Evolutionary conservation across 2,888 invertebrate species (phyloP), one percentile per base, ranked within the genome.

Genomic region (Slavum lentiscoides): DNA sequence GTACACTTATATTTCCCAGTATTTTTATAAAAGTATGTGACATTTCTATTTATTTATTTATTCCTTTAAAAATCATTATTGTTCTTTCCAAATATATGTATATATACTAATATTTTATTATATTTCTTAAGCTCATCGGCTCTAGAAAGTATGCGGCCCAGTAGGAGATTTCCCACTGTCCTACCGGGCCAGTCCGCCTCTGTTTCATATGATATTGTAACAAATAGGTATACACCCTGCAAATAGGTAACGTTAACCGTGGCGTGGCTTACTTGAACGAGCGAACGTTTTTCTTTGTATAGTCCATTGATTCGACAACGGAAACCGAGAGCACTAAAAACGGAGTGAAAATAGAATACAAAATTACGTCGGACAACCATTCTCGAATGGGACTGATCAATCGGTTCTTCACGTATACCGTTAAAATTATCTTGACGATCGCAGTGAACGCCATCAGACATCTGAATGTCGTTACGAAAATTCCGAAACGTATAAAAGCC

Each of bases 231-330:
- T 30, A 30, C 30, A 30, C 4, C 30, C 1, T 30, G 30, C 4
- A 4, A 43, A 43, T 43, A 43, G 43, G 9, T 43, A 43, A 59
- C 21, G 21, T 59, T 2, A 13, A 23, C 11, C n/a, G n/a, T n/a
- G 2, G 9, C 43, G 37, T 19, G n/a, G 59, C 75, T 76, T 76
- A 76, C 75, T 76, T 58, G 59, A 76, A 77, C 30, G 1, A 13
- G 37, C 30, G 39, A 4, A 43, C 23, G 19, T 62, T 69, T 53
- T 62, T 62, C 62, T 69, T 8, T 15, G 62, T 19, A 11, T 53
- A 70, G 21, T 69, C 69, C 13, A 17, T 17, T 0, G 7, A 37
- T 9, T 72, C 64, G n/a, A 72, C 19, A 15, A 30, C 13, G 11
- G 80, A 66, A 19, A 72, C 64, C 1, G 23, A 23, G 15, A 80